Percentiles rank a stretch among this genome's conserved stretches.
Evolutionary conservation across 2,888 invertebrate species (phyloP).

Genomic region (Tholera decimalis): DNA sequence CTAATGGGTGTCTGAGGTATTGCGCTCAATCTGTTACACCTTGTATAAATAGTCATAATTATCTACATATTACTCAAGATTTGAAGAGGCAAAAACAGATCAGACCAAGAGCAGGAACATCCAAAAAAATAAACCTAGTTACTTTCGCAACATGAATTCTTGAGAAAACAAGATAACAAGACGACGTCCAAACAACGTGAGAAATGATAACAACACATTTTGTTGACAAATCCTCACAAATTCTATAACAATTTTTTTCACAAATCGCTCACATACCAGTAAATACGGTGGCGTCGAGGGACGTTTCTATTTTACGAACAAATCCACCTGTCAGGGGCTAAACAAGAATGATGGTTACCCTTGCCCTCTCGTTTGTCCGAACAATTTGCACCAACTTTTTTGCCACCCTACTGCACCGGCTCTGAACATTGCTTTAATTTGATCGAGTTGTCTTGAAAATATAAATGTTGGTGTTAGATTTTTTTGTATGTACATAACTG

Average conservation of each 20-base stretch:
- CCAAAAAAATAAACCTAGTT: too few species aligned
- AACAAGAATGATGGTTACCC: conserved; percentile 69
- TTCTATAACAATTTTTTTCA: conserved; percentile 15
- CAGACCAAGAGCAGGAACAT: too few species aligned
- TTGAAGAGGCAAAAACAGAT: too few species aligned
- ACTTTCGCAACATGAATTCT: too few species aligned
- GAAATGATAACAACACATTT: conserved; percentile 3
- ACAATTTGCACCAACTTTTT: conserved; percentile 55
- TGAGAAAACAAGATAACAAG: conserved; percentile 3
- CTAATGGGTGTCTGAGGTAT: too few species aligned
- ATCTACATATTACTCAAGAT: too few species aligned
- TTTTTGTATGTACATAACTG: background rate
- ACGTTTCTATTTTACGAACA: conserved; percentile 56
- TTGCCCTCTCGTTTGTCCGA: conserved; percentile 58
- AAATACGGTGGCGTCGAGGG: conserved; percentile 29
- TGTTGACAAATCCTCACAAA: conserved; percentile 5
- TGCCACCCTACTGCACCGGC: conserved; percentile 44
- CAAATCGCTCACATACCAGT: conserved; percentile 25
- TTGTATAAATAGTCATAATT: too few species aligned
- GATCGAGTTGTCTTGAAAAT: conserved; percentile 42
- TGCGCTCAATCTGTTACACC: too few species aligned
- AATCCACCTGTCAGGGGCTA: conserved; percentile 65
- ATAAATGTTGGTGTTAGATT: conserved; percentile 6
- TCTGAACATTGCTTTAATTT: conserved; percentile 29
- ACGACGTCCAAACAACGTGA: background rate